Conservation (phyloP, 2,797 vertebrate genomes). For the Sibirionetta formosa region DNA sequence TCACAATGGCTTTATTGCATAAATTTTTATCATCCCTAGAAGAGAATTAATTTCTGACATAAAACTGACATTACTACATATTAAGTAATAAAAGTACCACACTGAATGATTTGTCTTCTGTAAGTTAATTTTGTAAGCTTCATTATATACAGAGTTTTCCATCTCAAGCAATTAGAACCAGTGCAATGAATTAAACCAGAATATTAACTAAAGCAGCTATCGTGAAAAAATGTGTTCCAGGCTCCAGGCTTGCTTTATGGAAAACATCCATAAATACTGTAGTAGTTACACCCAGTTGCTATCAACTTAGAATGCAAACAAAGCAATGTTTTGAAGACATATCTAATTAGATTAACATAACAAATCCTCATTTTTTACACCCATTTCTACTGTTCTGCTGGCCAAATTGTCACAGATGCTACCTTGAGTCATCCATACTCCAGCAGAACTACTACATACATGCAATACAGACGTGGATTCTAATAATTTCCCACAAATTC, state of each 20-base stretch:
- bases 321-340: background rate
- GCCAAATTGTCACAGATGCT: background rate
- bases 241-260: background rate
- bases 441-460: background rate
- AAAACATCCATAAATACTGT: background rate
- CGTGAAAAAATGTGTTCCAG: background rate
- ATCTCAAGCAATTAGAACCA: background rate
- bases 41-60: constrained; percentile 1
- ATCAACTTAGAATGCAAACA: background rate
- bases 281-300: background rate
- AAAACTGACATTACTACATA: background rate
- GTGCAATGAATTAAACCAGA: background rate
- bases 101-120: background rate
- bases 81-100: background rate
- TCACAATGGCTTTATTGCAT: constrained; percentile 92
- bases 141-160: accelerated
- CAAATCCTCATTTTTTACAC: background rate
- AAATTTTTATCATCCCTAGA: constrained; percentile 94
- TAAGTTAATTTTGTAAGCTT: background rate
- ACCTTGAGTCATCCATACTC: background rate
- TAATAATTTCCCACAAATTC: background rate
- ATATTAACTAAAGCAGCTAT: background rate
- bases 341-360: background rate
- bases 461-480: background rate
- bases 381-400: background rate